Conservation (phyloP, 2,888 invertebrate species). For the Deilephila elpenor region DNA sequence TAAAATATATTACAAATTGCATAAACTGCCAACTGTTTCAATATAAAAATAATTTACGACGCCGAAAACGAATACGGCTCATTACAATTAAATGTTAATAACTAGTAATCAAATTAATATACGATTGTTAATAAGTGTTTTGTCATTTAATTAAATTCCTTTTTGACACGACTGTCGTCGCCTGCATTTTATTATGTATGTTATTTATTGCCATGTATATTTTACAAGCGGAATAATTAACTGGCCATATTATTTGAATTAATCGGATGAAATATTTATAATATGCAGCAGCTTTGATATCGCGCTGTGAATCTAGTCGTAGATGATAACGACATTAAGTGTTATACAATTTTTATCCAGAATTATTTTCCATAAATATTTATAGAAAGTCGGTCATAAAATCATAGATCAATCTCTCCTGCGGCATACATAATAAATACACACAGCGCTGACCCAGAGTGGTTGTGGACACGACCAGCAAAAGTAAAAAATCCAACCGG, state of each 20-base stretch:
- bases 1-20: conserved; percentile 12
- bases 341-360: too few relatives aligned
- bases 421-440: too few relatives aligned
- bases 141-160: conserved; percentile 26
- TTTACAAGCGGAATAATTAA: conserved; percentile 24
- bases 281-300: not conserved
- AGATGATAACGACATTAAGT: too few relatives aligned
- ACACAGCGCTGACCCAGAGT: too few relatives aligned
- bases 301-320: not conserved
- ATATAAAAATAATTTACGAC: conserved; percentile 22
- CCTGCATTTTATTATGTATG: conserved; percentile 23
- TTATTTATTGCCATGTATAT: conserved; percentile 24
- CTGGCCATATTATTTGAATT: conserved; percentile 16
- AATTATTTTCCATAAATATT: too few relatives aligned
- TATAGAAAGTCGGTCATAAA: too few relatives aligned
- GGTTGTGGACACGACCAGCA: too few relatives aligned
- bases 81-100: conserved; percentile 21
- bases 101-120: conserved; percentile 28
- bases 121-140: conserved; percentile 22
- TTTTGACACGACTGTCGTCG: conserved; percentile 19
- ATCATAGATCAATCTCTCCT: too few relatives aligned
- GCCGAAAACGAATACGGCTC: conserved; percentile 13
- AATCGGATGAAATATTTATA: not conserved
- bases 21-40: conserved; percentile 12
- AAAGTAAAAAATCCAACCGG: too few relatives aligned